phyloP scores from a whole-genome alignment of 2,888 invertebrate genomes.

The Apoda limacodes region DNA sequence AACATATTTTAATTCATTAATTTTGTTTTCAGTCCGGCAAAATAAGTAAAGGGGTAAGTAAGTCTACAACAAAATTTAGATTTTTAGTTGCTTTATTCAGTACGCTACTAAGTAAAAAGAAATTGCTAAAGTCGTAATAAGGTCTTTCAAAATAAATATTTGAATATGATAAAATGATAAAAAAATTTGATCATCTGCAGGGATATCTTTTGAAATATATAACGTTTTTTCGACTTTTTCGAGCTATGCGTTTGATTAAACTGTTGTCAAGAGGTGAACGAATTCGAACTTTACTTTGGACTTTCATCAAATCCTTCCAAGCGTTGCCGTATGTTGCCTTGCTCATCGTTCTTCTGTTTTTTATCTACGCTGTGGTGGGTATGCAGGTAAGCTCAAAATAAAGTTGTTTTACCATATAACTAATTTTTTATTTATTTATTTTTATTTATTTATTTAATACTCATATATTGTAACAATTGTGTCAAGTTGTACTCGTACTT shows the following conservation, averaged over 20 bases:
- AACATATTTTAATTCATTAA: conserved; percentile 1
- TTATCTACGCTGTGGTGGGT: conserved; percentile 99
- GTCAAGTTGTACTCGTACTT: no score
- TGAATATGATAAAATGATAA: no score
- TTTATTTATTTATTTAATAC: no score
- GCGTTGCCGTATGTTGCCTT: conserved; percentile 98
- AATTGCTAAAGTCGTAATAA: no score
- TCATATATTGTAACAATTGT: no score
- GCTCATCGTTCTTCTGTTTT: conserved; percentile 97
- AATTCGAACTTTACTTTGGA: conserved; percentile 97
- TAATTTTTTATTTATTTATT: neutral
- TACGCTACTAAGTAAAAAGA: no score
- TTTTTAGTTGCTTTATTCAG: no score
- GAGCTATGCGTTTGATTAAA: conserved; percentile 98
- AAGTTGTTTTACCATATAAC: conserved; percentile 54
- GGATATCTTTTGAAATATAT: conserved; percentile 72
- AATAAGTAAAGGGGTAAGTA: conserved; percentile 18
- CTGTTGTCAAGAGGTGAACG: conserved; percentile 96
- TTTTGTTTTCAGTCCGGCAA: conserved; percentile 20
- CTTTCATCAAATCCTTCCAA: conserved; percentile 99
- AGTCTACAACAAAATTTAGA: conserved; percentile 3
- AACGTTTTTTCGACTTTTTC: conserved; percentile 90
- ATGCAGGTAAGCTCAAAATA: conserved; percentile 89
- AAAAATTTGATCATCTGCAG: no score
- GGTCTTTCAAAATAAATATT: no score